phyloP scores from a whole-genome alignment of 2,888 invertebrate genomes.

The Pinctada fucata region DNA sequence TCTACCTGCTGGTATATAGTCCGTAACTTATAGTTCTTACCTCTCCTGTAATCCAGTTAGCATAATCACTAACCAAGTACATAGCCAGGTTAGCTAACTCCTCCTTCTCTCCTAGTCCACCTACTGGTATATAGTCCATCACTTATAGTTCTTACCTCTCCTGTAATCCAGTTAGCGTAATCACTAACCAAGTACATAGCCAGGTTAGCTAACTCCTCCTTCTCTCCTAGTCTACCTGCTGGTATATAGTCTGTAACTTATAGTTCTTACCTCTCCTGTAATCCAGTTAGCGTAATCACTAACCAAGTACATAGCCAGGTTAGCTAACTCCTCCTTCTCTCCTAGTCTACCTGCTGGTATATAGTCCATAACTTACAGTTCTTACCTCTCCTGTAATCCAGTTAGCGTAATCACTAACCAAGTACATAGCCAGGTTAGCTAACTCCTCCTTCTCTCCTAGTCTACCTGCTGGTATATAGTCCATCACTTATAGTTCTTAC shows the following conservation, averaged over 20 bases:
- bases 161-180: slow-evolving; percentile 80
- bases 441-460: slow-evolving; percentile 78
- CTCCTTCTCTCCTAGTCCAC: slow-evolving; percentile 77
- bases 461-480: slow-evolving; percentile 76
- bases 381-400: slow-evolving; percentile 80
- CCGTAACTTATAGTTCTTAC: slow-evolving; percentile 66
- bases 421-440: slow-evolving; percentile 79
- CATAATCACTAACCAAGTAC: slow-evolving; percentile 80
- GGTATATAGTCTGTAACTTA: slow-evolving; percentile 76
- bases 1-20: slow-evolving; percentile 76
- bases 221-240: slow-evolving; percentile 77
- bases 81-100: slow-evolving; percentile 80
- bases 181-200: slow-evolving; percentile 80
- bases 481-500: slow-evolving; percentile 71
- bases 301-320: slow-evolving; percentile 79
- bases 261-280: slow-evolving; percentile 78
- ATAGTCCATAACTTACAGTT: slow-evolving; percentile 59
- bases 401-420: slow-evolving; percentile 79
- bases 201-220: slow-evolving; percentile 79
- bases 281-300: slow-evolving; percentile 80
- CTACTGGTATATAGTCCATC: slow-evolving; percentile 76
- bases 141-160: slow-evolving; percentile 78
- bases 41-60: slow-evolving; percentile 80
- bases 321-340: slow-evolving; percentile 79
- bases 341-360: slow-evolving; percentile 78